Base-by-base conservation (phyloP, 2,113 vertebrate genomes). In the Prunella himalayana region DNA sequence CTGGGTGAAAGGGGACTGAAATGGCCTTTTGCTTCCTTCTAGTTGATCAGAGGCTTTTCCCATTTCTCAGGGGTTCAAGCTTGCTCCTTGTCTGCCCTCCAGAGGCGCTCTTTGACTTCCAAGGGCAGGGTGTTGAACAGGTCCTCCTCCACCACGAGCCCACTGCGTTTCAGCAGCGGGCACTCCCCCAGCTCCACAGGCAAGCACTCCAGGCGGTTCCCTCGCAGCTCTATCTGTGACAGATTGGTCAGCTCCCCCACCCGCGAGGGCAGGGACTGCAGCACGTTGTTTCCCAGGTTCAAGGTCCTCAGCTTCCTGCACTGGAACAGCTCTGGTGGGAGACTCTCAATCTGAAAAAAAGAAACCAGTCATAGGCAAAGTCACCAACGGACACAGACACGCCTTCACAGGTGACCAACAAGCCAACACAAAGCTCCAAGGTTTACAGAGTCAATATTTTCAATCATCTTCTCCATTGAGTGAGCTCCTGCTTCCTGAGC, bases 131-230 rank as follows among this genome's bases (percentile, higher is more conserved):
- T 99, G 98, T 98, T 99, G 96, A 99, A 99, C 53, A 99, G 97
- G 96, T 99, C 99, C 94, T 99, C 99, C 93, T 99, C 99, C 89
- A 99, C 99, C 91, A 99, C 99, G 13, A 99, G 98, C 30, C 99
- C 98, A 0, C 98, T 99, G 95, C 98, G 98, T 94, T 99, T 99
- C 70, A 99, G 97, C 94, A 99, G 98, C 1, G 98, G 98, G 65
- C 99, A 99, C 56, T 99, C 99, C 3, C 99, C 98, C 54, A 99
- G 98, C 98, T 99, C 99, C 97, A 99, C 99, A 0, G 99, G 99
- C 83, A 99, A 98, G 83, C 99, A 99, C 97, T 99, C 99, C 47
- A 99, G 94, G 31, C 98, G 98, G 98, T 99, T 99, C 33, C 99
- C 99, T 5, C 99, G 98, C 56, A 99, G 98, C 98, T 99, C 99